Percentiles rank a stretch among this genome's conserved stretches.
Evolutionary conservation across 2,113 vertebrate genomes (phyloP).

Genomic region (Uria lomvia): DNA sequence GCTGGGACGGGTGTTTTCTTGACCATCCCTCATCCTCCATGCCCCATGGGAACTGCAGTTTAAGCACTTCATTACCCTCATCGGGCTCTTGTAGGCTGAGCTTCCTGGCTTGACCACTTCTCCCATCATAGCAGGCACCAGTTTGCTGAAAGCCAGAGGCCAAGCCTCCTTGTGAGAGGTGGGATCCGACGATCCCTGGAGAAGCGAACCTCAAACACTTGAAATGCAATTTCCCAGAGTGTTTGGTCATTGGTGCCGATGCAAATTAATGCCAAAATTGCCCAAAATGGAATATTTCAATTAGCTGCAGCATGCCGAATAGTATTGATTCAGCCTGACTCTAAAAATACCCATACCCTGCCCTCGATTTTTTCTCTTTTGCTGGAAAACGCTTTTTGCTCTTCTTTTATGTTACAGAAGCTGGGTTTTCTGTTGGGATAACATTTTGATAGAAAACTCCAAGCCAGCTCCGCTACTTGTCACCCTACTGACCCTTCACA

Average conservation of each 20-base stretch:
- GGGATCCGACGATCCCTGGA: not conserved
- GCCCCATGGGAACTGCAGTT: not conserved
- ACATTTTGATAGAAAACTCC: not conserved
- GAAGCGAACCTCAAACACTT: not conserved
- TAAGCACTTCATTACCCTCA: not conserved
- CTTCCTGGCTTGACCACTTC: not conserved
- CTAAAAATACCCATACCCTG: not conserved
- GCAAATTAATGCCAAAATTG: slow-evolving; percentile 8
- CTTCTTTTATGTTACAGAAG: not conserved
- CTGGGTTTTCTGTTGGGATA: not conserved
- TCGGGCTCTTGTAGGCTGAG: not conserved
- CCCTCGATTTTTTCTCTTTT: not conserved
- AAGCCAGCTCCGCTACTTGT: not conserved
- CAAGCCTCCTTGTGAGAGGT: not conserved
- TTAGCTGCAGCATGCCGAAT: not conserved
- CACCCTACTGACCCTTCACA: not conserved
- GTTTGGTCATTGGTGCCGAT: not conserved
- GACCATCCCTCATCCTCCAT: not conserved
- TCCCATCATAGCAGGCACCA: not conserved
- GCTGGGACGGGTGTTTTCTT: not conserved
- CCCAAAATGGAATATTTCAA: not conserved
- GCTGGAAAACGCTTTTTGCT: not conserved
- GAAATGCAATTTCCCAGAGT: not conserved
- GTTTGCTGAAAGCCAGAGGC: not conserved
- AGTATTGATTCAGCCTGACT: not conserved